These are phyloP conservation scores for Microhierax caerulescens DNA, from an alignment of 2,797 vertebrate species.

Conservation along the genomic window DNA sequence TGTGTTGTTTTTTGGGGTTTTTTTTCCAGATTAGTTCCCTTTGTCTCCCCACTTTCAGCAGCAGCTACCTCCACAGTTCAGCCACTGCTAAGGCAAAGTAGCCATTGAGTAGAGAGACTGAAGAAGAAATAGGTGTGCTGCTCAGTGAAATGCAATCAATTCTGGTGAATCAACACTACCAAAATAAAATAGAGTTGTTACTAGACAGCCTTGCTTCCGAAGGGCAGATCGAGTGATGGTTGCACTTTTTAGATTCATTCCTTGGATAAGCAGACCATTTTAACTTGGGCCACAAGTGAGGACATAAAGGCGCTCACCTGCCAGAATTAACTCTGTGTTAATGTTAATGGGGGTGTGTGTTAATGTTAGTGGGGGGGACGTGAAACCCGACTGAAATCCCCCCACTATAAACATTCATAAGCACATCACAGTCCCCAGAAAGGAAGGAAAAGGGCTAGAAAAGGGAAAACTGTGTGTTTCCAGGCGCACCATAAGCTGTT, in stretches of 20 bases:
- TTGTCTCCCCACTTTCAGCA: background rate
- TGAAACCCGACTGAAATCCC: background rate
- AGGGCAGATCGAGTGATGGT: background rate
- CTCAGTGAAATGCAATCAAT: background rate
- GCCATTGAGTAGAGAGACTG: background rate
- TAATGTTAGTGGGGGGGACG: background rate
- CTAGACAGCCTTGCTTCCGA: background rate
- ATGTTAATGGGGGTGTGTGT: too few relatives aligned
- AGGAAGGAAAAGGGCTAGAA: background rate
- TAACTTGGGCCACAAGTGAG: background rate
- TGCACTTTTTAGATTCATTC: background rate
- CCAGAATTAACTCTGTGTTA: background rate
- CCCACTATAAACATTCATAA: background rate
- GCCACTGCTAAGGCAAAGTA: background rate
- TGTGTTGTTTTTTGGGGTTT: too few relatives aligned
- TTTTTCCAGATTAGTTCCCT: background rate
- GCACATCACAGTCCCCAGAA: background rate
- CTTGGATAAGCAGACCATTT: background rate
- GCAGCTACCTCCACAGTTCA: background rate
- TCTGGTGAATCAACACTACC: background rate
- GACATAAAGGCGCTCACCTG: background rate
- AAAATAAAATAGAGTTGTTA: background rate
- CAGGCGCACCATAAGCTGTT: background rate
- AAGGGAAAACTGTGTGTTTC: background rate
- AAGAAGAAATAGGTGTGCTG: background rate